phyloP scores from a whole-genome alignment of 2,888 invertebrate species.

The Penaeus monodon region DNA sequence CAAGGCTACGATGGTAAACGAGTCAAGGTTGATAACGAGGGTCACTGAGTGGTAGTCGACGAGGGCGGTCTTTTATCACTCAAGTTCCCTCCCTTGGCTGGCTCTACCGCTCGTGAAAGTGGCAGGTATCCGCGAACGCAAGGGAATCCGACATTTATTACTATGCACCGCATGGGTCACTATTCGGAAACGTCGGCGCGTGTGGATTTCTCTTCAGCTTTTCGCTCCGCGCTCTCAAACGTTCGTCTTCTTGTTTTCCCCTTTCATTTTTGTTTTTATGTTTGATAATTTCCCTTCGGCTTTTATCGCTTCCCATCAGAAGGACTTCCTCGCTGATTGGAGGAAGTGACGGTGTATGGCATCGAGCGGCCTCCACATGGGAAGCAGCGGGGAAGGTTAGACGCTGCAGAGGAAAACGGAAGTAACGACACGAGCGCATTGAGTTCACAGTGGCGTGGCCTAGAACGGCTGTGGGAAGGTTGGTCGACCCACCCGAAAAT shows the following conservation, averaged over 20 bases:
- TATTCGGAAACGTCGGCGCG: background rate
- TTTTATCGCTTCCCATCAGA: too few relatives aligned
- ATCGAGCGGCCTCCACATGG: constrained; percentile 20
- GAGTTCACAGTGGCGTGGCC: constrained; percentile 24
- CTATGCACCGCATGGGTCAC: constrained; percentile 1
- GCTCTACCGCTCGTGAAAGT: constrained; percentile 20
- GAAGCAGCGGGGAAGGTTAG: constrained; percentile 17
- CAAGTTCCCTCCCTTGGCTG: background rate
- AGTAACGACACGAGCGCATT: constrained; percentile 19
- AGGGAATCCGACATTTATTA: constrained; percentile 8
- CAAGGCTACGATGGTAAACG: constrained; percentile 3
- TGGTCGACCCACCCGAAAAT: background rate
- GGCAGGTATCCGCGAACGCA: constrained; percentile 1
- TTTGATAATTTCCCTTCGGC: too few relatives aligned
- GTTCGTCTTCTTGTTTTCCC: background rate
- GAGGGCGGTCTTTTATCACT: constrained; percentile 7
- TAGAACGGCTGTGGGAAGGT: constrained; percentile 21
- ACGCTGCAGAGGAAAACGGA: constrained; percentile 22
- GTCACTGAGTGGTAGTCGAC: background rate
- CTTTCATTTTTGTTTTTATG: background rate
- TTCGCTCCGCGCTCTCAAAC: background rate
- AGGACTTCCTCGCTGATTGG: too few relatives aligned
- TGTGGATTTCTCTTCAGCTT: too few relatives aligned
- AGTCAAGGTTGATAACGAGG: constrained; percentile 22
- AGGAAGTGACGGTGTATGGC: constrained; percentile 9